Percentiles rank a stretch among this genome's conserved stretches.
phyloP scores from a whole-genome alignment of 1,140 invertebrate species.

The Penaeus japonicus region DNA sequence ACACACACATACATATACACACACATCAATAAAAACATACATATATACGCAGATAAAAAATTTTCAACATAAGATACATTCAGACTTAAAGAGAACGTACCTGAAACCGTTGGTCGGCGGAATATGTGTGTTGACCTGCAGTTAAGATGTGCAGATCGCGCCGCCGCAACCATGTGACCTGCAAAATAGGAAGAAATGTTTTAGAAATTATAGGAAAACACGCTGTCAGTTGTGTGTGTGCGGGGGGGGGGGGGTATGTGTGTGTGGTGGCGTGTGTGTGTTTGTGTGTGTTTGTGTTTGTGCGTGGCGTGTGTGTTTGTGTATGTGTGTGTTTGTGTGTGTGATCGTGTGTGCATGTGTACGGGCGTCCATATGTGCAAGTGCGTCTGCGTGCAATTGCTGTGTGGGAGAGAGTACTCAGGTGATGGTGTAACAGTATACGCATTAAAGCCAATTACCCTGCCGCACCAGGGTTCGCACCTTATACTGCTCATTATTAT shows the following conservation, averaged over 20 bases:
- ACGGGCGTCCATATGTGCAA: not conserved
- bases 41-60: no score
- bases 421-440: no score
- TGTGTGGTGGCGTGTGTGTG: not conserved
- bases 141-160: constrained; percentile 9
- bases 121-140: not conserved
- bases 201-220: not conserved
- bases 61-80: no score
- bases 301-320: not conserved
- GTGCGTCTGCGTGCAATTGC: not conserved
- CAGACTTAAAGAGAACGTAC: not conserved
- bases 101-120: not conserved
- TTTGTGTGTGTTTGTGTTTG: not conserved
- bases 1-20: no score
- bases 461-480: no score
- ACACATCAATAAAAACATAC: no score
- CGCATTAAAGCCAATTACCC: no score
- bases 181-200: not conserved
- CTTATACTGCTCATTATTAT: no score
- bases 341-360: not conserved
- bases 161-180: not conserved
- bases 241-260: not conserved
- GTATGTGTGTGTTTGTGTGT: not conserved
- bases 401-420: not conserved
- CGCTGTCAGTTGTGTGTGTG: not conserved